A percentile compares a stretch with the other conserved stretches of the same genome.
phyloP scores from a whole-genome alignment of 2,888 invertebrate genomes.

The Phalera bucephala region DNA sequence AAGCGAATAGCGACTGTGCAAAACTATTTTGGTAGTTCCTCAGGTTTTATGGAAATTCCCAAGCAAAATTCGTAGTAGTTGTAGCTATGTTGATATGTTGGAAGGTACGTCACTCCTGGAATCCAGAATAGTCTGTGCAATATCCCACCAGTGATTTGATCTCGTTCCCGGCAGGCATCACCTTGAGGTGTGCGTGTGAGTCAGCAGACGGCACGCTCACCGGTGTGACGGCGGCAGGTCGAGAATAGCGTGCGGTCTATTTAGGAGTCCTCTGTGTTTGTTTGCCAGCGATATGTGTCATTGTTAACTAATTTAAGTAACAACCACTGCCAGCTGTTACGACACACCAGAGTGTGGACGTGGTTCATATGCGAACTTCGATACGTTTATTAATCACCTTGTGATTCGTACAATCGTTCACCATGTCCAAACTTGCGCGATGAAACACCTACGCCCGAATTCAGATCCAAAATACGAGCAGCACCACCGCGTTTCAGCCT shows the following conservation, averaged over 20 bases:
- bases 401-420: slow-evolving; percentile 7
- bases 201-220: slow-evolving; percentile 74
- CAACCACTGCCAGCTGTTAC: slow-evolving; percentile 78
- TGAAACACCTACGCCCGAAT: background rate
- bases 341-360: slow-evolving; percentile 54
- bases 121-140: slow-evolving; percentile 27
- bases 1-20: too few species aligned
- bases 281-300: slow-evolving; percentile 83
- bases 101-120: slow-evolving; percentile 16
- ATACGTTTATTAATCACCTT: slow-evolving; percentile 47
- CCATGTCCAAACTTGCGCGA: slow-evolving; percentile 1
- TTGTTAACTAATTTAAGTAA: slow-evolving; percentile 83
- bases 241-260: slow-evolving; percentile 79
- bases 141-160: slow-evolving; percentile 20
- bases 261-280: slow-evolving; percentile 78
- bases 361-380: slow-evolving; percentile 46
- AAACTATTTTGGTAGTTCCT: too few species aligned
- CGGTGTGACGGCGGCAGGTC: slow-evolving; percentile 73
- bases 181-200: slow-evolving; percentile 77
- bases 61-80: too few species aligned
- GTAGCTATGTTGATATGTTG: too few species aligned
- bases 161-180: slow-evolving; percentile 49
- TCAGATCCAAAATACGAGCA: slow-evolving; percentile 3
- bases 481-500: slow-evolving; percentile 27
- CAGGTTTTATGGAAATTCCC: too few species aligned